Evolutionary conservation across 2,888 invertebrate genomes (phyloP), one percentile per base, ranked within the genome.

Genomic region (Dimorphilus gyrociliatus): DNA sequence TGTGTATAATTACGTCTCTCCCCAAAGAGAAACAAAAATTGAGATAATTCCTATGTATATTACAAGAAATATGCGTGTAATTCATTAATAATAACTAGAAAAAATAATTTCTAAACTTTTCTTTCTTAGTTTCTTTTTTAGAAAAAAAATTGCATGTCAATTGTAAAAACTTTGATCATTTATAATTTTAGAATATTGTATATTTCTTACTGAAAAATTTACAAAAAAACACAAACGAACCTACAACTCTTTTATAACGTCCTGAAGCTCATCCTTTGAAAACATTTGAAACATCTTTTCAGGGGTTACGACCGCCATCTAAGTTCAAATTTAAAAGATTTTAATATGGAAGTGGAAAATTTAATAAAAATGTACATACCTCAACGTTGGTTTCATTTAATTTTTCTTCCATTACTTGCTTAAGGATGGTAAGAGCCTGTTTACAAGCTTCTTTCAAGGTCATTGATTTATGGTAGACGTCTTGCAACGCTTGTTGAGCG

Each of bases 391-490:
- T 84, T 37, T 86, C 81, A 37, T 81, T 92, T 2, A 97, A 67
- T 63, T 94, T 97, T 62, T 97, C 97, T 60, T 99, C 97, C 97
- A 99, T 97, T 0, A 99, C 94, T 66, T 97, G 94, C 62, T 97
- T 97, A 15, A 97, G 68, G 48, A 94, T 94, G 8, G 80, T 82
- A 32, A 97, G 68, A 1, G 88, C 79, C 10, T 81, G 68, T 53
- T 82, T 84, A 38, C 82, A 78, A 0, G 92, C 94, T 67, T 94
- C 92, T 41, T 76, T 75, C 29, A 97, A 63, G 0, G 81, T 84
- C 81, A 97, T 86, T 15, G 84, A 80, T 69, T 69, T 69, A 42
- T 70, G 64, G 54, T 73, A 77, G 33, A 71, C 67, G 55, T 78
- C 77, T 53, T 76, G 74, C 26, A 78, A 65, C 51, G 86, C 85